Evolutionary conservation across 2,888 invertebrate genomes (phyloP).

Genomic region (Athalia cordata): DNA sequence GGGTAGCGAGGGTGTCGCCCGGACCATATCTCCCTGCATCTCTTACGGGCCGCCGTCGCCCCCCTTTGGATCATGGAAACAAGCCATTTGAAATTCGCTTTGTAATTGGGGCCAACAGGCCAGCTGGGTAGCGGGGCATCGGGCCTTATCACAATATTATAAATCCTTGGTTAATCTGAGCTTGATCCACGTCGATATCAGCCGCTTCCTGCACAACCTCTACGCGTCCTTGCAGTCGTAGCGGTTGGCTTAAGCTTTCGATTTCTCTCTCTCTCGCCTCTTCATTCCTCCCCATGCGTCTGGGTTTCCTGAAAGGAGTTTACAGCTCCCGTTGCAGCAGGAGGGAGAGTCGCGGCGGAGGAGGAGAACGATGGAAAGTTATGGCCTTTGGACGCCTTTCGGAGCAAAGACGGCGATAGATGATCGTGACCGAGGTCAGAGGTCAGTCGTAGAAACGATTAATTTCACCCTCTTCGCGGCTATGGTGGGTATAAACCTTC

Average conservation of each 20-base stretch:
- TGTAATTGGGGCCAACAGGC: constrained; percentile 33
- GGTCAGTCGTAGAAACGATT: constrained; percentile 29
- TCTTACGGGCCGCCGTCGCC: neutral
- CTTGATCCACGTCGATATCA: constrained; percentile 41
- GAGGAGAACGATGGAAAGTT: constrained; percentile 15
- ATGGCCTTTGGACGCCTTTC: constrained; percentile 29
- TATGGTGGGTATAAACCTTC: neutral
- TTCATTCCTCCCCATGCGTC: neutral
- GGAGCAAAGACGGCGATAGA: constrained; percentile 37
- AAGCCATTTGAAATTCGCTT: constrained; percentile 22
- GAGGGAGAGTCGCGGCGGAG: no score
- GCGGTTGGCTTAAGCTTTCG: neutral
- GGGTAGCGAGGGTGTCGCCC: no score
- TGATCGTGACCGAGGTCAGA: constrained; percentile 27
- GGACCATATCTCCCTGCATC: no score
- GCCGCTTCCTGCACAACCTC: neutral
- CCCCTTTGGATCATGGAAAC: neutral
- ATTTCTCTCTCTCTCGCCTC: neutral
- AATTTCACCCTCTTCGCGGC: constrained; percentile 26
- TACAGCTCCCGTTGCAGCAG: constrained; percentile 1
- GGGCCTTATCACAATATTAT: constrained; percentile 44
- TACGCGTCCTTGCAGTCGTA: neutral
- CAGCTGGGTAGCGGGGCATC: constrained; percentile 4
- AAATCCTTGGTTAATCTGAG: constrained; percentile 42
- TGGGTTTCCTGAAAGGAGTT: constrained; percentile 27